Evolutionary conservation across 2,888 invertebrate species (phyloP).

Genomic region (Sminthurinus aureus): DNA sequence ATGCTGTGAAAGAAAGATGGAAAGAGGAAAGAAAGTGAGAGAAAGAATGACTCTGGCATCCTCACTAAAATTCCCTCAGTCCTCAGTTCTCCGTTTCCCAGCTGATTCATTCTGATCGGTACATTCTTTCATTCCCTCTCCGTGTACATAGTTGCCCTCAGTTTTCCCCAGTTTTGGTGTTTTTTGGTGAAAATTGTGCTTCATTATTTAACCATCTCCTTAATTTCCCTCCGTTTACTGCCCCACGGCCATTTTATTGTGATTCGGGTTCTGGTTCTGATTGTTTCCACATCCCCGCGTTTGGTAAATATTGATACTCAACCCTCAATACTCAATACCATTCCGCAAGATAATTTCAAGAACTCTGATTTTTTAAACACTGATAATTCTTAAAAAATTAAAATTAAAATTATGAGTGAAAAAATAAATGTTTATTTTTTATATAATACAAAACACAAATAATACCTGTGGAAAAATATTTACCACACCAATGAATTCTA

Average conservation of each 20-base stretch:
- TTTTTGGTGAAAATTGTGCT: not conserved
- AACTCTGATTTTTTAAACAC: too few species aligned
- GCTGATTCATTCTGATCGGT: slow-evolving; percentile 51
- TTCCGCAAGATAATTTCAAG: too few species aligned
- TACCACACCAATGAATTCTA: too few species aligned
- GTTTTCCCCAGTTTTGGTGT: slow-evolving; percentile 22
- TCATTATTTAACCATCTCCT: not conserved
- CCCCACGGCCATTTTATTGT: not conserved
- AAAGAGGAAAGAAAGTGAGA: slow-evolving; percentile 1
- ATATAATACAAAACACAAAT: too few species aligned
- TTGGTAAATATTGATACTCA: not conserved
- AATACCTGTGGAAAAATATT: too few species aligned
- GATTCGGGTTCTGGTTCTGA: not conserved
- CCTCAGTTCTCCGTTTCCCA: slow-evolving; percentile 45
- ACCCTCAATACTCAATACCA: too few species aligned
- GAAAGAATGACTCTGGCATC: not conserved
- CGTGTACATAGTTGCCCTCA: slow-evolving; percentile 33
- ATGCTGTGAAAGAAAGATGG: not conserved
- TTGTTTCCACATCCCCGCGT: not conserved
- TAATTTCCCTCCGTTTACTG: not conserved
- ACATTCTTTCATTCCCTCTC: slow-evolving; percentile 45
- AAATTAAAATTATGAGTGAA: too few species aligned
- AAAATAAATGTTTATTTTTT: too few species aligned
- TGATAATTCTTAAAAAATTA: too few species aligned
- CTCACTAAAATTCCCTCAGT: slow-evolving; percentile 24